Conservation (phyloP, 2,888 invertebrate genomes). For the Melinopterus prodromus region DNA sequence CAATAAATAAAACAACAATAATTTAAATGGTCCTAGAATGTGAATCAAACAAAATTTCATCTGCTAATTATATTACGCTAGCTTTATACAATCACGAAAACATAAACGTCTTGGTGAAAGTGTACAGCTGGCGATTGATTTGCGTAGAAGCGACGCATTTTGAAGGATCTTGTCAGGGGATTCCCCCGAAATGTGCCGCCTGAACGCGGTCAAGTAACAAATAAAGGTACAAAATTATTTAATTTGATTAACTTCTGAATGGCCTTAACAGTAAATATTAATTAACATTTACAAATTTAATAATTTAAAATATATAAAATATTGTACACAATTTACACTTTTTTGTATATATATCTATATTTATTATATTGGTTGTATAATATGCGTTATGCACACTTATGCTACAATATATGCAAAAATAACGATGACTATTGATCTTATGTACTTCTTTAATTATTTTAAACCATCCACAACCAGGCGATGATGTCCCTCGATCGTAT, state of each 20-base stretch:
- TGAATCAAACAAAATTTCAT: constrained; percentile 36
- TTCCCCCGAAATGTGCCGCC: background rate
- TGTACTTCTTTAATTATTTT: constrained; percentile 45
- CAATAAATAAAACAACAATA: constrained; percentile 34
- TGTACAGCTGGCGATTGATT: background rate
- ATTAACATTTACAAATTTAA: constrained; percentile 53
- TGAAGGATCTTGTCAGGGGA: background rate
- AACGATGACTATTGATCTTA: constrained; percentile 52
- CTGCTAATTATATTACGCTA: constrained; percentile 30
- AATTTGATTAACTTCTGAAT: constrained; percentile 50
- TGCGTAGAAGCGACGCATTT: background rate
- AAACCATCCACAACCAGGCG: constrained; percentile 53
- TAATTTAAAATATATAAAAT: constrained; percentile 61
- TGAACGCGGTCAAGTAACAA: constrained; percentile 39
- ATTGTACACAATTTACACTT: constrained; percentile 53
- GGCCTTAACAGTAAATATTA: constrained; percentile 40
- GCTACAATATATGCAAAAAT: constrained; percentile 59
- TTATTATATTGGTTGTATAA: constrained; percentile 38
- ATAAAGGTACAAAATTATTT: constrained; percentile 52
- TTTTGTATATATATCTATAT: constrained; percentile 54
- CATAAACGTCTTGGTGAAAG: background rate
- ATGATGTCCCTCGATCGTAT: constrained; percentile 21
- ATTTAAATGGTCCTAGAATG: constrained; percentile 25
- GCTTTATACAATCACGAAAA: constrained; percentile 13
- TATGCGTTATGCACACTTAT: constrained; percentile 49